Evolutionary conservation across 2,888 invertebrate genomes (phyloP).

Genomic region (Panzeria rudis): DNA sequence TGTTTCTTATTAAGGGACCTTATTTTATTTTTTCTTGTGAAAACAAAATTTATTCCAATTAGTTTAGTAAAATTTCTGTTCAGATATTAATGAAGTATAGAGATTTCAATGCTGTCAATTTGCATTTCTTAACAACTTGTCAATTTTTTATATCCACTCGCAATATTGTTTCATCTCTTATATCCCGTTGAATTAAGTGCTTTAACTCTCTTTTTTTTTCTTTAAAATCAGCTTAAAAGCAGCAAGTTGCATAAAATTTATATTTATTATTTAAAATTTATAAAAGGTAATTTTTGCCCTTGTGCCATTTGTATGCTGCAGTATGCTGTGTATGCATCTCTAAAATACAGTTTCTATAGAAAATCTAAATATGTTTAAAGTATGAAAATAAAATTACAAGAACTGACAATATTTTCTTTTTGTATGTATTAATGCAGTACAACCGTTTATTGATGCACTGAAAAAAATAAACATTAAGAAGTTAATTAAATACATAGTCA

Average conservation of each 20-base stretch:
- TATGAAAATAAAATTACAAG: slow-evolving; percentile 37
- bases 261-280: slow-evolving; percentile 49
- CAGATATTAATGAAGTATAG: slow-evolving; percentile 39
- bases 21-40: neutral
- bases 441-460: slow-evolving; percentile 30
- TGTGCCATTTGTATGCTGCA: slow-evolving; percentile 1
- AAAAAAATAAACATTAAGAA: neutral
- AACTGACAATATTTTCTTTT: slow-evolving; percentile 35
- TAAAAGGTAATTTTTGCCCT: slow-evolving; percentile 53
- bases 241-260: neutral
- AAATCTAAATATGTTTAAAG: slow-evolving; percentile 9
- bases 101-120: slow-evolving; percentile 52
- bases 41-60: slow-evolving; percentile 8
- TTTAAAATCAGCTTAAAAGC: neutral
- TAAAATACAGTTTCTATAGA: slow-evolving; percentile 45
- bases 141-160: slow-evolving; percentile 21
- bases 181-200: slow-evolving; percentile 11
- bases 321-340: slow-evolving; percentile 16
- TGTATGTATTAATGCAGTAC: neutral
- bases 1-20: neutral
- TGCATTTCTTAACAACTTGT: slow-evolving; percentile 48
- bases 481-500: too few species aligned
- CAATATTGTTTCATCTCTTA: neutral
- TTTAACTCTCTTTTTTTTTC: neutral
- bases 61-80: neutral